Evolutionary conservation across 2,888 invertebrate genomes (phyloP).

Genomic region (Calameuta idolon): DNA sequence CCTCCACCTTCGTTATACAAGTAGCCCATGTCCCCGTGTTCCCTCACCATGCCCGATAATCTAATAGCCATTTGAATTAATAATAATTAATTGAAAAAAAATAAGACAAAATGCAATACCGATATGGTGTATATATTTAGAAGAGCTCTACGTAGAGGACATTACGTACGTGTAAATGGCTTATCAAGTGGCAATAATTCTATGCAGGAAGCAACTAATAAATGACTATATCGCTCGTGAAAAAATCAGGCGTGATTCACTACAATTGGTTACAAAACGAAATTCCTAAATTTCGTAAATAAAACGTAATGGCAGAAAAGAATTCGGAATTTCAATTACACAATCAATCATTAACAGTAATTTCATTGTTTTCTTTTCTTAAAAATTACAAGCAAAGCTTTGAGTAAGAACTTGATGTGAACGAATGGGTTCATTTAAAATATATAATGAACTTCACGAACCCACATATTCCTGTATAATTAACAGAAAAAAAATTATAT

Average conservation of each 20-base stretch:
- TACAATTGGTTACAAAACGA: neutral
- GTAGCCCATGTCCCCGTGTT: conserved; percentile 63
- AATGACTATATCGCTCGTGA: neutral
- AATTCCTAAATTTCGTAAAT: neutral
- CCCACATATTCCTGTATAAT: neutral
- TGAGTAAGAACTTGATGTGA: neutral
- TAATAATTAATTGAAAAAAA: neutral
- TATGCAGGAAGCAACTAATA: neutral
- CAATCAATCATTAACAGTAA: neutral
- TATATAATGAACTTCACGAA: neutral
- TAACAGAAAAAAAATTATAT: neutral
- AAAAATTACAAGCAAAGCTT: neutral
- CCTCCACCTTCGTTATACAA: conserved; percentile 61
- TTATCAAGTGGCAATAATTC: neutral
- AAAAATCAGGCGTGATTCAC: too few species aligned
- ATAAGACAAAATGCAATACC: too few species aligned
- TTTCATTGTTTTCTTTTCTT: neutral
- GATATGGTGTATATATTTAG: neutral
- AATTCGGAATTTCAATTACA: neutral
- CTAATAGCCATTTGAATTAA: conserved; percentile 21
- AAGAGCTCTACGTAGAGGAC: neutral
- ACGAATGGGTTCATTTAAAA: neutral
- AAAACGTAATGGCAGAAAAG: neutral
- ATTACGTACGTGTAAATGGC: neutral
- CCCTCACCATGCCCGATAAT: conserved; percentile 61